Conservation (phyloP, 2,888 invertebrate species). For the Pristionchus entomophagus region DNA sequence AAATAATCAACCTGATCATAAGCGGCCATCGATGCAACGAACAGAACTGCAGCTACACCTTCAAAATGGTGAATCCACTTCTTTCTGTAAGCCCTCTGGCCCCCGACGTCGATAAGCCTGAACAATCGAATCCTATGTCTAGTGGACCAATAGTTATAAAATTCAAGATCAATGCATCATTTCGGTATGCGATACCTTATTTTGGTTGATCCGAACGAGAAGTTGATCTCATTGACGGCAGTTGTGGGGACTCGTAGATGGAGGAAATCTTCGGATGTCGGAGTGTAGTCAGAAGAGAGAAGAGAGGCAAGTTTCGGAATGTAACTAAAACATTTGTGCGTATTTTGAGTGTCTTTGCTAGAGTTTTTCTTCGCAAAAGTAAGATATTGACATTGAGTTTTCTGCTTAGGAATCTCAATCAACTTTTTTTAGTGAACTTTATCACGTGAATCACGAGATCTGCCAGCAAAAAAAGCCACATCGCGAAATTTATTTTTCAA, state of each 20-base stretch:
- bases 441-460: no score
- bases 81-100: slow-evolving; percentile 58
- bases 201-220: slow-evolving; percentile 50
- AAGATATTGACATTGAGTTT: no score
- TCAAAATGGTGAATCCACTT: slow-evolving; percentile 64
- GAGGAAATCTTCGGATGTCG: slow-evolving; percentile 54
- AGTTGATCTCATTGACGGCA: slow-evolving; percentile 58
- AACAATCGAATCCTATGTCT: not conserved
- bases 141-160: not conserved
- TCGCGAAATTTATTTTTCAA: no score
- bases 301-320: slow-evolving; percentile 53
- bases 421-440: not conserved
- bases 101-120: slow-evolving; percentile 59
- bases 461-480: no score
- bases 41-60: slow-evolving; percentile 58
- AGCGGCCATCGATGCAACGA: slow-evolving; percentile 54
- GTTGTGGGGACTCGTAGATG: slow-evolving; percentile 55
- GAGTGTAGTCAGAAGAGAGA: slow-evolving; percentile 49
- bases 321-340: no score
- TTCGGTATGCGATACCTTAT: slow-evolving; percentile 50
- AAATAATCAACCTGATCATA: slow-evolving; percentile 50
- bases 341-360: no score
- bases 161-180: not conserved
- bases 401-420: not conserved
- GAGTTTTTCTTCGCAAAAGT: no score